Evolutionary conservation across 2,113 vertebrate genomes (phyloP).

Genomic region (Lasiurus cinereus): DNA sequence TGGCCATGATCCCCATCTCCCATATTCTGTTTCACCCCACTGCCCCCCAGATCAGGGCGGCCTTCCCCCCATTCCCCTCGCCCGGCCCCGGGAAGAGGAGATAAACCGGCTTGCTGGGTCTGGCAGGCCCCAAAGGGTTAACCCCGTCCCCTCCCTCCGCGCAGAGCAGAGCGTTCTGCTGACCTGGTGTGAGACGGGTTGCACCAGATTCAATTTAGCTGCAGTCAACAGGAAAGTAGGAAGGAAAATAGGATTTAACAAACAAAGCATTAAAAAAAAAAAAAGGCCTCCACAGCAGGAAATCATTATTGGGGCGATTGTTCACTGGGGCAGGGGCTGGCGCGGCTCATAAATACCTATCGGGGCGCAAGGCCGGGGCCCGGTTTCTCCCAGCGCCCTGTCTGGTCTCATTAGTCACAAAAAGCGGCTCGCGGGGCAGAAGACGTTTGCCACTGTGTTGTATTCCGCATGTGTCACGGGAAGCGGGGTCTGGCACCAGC

Average conservation of each 20-base stretch:
- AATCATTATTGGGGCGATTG: slow-evolving; percentile 89
- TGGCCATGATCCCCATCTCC: slow-evolving; percentile 42
- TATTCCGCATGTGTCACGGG: slow-evolving; percentile 81
- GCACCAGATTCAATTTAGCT: slow-evolving; percentile 87
- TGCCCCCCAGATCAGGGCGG: background rate
- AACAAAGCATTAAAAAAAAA: slow-evolving; percentile 87
- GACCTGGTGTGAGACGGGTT: slow-evolving; percentile 82
- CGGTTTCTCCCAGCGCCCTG: slow-evolving; percentile 83
- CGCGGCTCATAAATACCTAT: slow-evolving; percentile 73
- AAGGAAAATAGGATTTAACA: slow-evolving; percentile 90
- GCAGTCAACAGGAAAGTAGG: slow-evolving; percentile 90
- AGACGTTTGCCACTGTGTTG: slow-evolving; percentile 74
- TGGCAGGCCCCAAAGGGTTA: slow-evolving; percentile 80
- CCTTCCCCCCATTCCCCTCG: slow-evolving; percentile 71
- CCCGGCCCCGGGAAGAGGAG: background rate
- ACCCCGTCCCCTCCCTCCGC: slow-evolving; percentile 60
- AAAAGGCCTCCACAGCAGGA: slow-evolving; percentile 85
- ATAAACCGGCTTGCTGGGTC: background rate
- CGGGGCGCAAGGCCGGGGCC: slow-evolving; percentile 81
- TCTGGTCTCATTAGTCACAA: slow-evolving; percentile 86
- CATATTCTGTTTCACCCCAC: background rate
- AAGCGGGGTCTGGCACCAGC: slow-evolving; percentile 80
- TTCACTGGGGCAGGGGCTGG: slow-evolving; percentile 87
- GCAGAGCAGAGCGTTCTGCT: slow-evolving; percentile 83
- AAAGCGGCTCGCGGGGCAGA: slow-evolving; percentile 76